Evolutionary conservation across 2,888 invertebrate species (phyloP).

Genomic region (Mesochorus sp.): DNA sequence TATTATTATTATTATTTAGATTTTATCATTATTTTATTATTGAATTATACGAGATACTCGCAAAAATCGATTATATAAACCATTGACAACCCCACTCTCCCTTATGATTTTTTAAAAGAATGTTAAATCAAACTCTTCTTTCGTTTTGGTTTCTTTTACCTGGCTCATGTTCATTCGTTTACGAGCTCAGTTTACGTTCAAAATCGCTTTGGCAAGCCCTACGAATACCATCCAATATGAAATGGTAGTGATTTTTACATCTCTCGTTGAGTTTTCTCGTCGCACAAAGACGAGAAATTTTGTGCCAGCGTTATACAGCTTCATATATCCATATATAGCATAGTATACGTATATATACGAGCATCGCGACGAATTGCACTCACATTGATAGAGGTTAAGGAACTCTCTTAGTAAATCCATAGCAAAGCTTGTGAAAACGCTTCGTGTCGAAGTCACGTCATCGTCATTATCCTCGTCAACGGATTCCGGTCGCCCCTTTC

Average conservation of each 20-base stretch:
- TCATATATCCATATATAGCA: neutral
- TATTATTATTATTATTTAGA: too few species aligned
- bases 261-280: conserved; percentile 17
- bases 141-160: conserved; percentile 8
- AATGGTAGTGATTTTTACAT: conserved; percentile 25
- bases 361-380: conserved; percentile 21
- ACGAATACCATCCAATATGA: conserved; percentile 43
- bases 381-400: conserved; percentile 30
- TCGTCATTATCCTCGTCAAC: conserved; percentile 74
- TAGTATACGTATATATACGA: conserved; percentile 6
- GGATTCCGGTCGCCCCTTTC: conserved; percentile 68
- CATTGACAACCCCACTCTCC: too few species aligned
- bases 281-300: conserved; percentile 51
- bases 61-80: too few species aligned
- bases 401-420: conserved; percentile 15
- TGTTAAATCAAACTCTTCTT: conserved; percentile 10
- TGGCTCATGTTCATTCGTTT: neutral
- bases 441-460: conserved; percentile 72
- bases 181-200: conserved; percentile 17
- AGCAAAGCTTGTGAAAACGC: neutral
- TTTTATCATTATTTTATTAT: too few species aligned
- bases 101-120: too few species aligned
- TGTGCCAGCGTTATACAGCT: neutral
- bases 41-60: too few species aligned
- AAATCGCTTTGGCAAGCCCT: conserved; percentile 16